Conservation (phyloP, 2,113 vertebrate species). For the Dasyornis broadbenti region DNA sequence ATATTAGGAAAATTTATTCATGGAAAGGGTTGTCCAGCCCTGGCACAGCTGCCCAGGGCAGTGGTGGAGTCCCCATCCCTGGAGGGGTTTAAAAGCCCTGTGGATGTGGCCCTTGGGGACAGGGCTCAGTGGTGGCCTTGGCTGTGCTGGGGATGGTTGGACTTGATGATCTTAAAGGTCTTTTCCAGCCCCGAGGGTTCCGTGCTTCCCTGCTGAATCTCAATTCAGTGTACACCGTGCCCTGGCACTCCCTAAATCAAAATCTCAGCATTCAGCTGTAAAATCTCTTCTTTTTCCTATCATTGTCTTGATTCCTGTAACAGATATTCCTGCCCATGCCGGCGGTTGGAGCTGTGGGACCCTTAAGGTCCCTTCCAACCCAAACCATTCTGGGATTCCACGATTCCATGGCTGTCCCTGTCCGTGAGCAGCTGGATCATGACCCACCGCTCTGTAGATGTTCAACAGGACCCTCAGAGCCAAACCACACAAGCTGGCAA, state of each 20-base stretch:
- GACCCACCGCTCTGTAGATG: accelerated
- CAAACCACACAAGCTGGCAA: conserved; percentile 54
- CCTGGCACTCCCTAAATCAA: background rate
- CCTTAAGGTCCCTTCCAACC: background rate
- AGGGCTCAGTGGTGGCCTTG: background rate
- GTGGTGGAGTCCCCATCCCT: background rate
- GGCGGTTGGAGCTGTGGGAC: background rate
- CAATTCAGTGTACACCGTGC: background rate
- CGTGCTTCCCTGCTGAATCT: background rate
- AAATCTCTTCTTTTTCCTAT: background rate
- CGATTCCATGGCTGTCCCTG: background rate
- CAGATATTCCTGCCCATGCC: background rate
- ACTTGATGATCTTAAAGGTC: background rate
- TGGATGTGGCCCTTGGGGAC: background rate
- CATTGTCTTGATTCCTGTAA: accelerated
- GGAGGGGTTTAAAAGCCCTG: background rate
- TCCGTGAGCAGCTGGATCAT: background rate
- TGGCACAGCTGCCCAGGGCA: background rate
- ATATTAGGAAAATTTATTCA: background rate
- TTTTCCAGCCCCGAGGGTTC: background rate
- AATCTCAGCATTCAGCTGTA: background rate
- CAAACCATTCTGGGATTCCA: background rate
- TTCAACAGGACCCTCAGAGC: background rate
- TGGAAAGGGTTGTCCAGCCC: background rate
- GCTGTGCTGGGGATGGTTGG: background rate